Evolutionary conservation across 2,113 vertebrate species (phyloP).

Genomic region (Emydocephalus ijimae): DNA sequence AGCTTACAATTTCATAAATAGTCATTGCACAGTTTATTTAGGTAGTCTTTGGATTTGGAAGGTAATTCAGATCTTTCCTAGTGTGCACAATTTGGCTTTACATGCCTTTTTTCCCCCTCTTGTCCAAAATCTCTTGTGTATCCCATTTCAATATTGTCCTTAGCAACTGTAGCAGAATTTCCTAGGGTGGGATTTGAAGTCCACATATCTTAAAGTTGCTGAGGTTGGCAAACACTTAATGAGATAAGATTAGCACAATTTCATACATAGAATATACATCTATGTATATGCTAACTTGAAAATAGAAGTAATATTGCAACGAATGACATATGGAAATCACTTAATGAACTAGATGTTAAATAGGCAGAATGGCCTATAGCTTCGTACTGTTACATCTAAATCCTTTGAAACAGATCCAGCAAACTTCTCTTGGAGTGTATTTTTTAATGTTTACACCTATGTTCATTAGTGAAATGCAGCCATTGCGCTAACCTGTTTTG

Average conservation of each 20-base stretch:
- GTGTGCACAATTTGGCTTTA: not conserved
- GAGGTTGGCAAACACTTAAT: not conserved
- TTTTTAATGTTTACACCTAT: not conserved
- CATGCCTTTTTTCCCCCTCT: not conserved
- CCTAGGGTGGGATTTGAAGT: not conserved
- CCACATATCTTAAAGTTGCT: not conserved
- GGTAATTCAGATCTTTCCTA: not conserved
- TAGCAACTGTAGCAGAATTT: not conserved
- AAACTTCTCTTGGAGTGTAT: no score
- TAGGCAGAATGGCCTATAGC: not conserved
- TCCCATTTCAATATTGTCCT: not conserved
- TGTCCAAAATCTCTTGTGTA: not conserved
- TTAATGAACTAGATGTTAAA: not conserved
- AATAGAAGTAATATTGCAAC: not conserved
- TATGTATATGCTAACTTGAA: not conserved
- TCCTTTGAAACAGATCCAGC: not conserved
- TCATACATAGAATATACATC: not conserved
- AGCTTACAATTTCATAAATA: not conserved
- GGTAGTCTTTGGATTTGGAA: not conserved
- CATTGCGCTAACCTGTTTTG: conserved; percentile 14
- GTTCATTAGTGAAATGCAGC: not conserved
- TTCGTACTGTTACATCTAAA: not conserved
- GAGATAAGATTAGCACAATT: not conserved
- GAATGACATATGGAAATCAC: not conserved
- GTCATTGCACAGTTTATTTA: not conserved